Base-by-base conservation (phyloP, 2,113 vertebrate genomes). In the Dipodomys merriami region DNA sequence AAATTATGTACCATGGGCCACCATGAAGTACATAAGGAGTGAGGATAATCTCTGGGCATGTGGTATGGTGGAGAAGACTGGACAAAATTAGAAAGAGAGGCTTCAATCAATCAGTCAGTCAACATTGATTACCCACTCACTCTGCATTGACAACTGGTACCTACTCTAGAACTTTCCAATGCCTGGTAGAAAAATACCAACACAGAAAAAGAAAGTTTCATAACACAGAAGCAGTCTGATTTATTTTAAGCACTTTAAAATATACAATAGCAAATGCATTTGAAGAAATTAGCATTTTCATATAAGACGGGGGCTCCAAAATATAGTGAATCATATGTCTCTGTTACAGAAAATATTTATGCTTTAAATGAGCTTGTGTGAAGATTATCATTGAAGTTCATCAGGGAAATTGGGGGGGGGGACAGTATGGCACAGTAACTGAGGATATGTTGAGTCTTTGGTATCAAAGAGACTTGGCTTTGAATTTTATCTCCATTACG, bases 251-350 rank as follows among this genome's bases (percentile, higher is more conserved):
- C 6, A 83, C 13, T 93, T 68, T 83, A 81, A 91, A 74, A 86
- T 74, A 86, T 86, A 71, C 57, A 74, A 74, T 22, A 84, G 53
- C n/a, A 93, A 87, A 88, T 62, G 27, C 76, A 77, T 87, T 94
- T 53, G 57, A 44, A 92, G 30, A 91, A 93, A 91, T 93, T 91
- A 83, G 9, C n/a, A 84, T 80, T 94, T 93, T 86, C 44, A 90
- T 77, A 73, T 77, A 90, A 64, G 85, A 69, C 33, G 86, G 39
- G 25, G 72, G 76, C 5, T 81, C 27, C 1, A 30, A 95, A 87
- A 93, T 44, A 84, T 30, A 94, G 86, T 93, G 72, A 92, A 44
- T 80, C 72, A 81, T 53, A 39, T 39, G 39, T 44, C 49, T 67
- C 60, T 89, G 15, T 76, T 85, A 49, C 0, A 83, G 93, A 25